Conservation (phyloP, 1,140 invertebrate species). For the Diploscapter pachys region DNA sequence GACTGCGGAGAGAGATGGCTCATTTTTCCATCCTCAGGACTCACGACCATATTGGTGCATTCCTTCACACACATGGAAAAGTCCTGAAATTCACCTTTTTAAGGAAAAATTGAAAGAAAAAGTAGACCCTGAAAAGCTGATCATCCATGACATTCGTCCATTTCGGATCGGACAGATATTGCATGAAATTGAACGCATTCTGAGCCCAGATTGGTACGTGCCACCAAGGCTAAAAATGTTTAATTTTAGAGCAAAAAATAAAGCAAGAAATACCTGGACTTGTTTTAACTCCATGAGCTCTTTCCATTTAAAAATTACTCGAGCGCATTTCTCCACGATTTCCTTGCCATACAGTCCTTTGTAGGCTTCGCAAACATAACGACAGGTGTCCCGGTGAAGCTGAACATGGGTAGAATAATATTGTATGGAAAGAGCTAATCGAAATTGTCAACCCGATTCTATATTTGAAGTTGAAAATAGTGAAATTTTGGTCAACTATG, state of each 20-base stretch:
- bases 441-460: too few relatives aligned
- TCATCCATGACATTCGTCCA: conserved; percentile 5
- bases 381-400: not conserved
- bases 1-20: too few relatives aligned
- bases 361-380: conserved; percentile 7
- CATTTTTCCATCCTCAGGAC: not conserved
- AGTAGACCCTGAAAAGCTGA: not conserved
- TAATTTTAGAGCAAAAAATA: not conserved
- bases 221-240: not conserved
- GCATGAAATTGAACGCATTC: conserved; percentile 8
- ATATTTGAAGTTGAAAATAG: too few relatives aligned
- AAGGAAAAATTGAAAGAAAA: not conserved
- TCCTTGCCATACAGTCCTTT: not conserved
- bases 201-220: conserved; percentile 12
- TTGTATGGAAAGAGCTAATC: not conserved
- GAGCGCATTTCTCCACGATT: not conserved
- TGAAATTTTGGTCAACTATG: too few relatives aligned
- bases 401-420: not conserved
- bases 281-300: not conserved
- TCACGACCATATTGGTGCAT: conserved; percentile 1
- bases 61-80: not conserved
- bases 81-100: not conserved
- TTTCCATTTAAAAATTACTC: conserved; percentile 5
- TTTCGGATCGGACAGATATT: conserved; percentile 5
- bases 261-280: not conserved